These are phyloP conservation scores for Thymelicus acteon DNA, from an alignment of 2,888 invertebrate genomes.

Conservation along the genomic window DNA sequence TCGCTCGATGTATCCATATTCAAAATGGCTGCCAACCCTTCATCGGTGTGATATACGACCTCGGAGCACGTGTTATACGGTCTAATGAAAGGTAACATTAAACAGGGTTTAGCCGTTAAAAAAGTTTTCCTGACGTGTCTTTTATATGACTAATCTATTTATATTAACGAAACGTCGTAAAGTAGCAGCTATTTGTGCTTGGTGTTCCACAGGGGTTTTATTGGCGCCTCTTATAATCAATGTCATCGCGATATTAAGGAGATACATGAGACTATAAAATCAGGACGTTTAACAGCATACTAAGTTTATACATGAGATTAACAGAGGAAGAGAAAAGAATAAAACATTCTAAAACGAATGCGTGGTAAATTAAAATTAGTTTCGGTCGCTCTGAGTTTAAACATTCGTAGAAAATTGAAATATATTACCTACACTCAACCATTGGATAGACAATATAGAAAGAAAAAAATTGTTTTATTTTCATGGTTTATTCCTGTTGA, in stretches of 20 bases:
- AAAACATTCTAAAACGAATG: constrained; percentile 25
- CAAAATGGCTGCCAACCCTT: constrained; percentile 72
- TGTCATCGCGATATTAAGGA: constrained; percentile 28
- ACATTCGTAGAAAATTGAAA: constrained; percentile 1
- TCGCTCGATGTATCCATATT: constrained; percentile 66
- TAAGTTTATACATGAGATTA: constrained; percentile 8
- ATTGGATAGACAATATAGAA: too few species aligned
- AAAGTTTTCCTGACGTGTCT: constrained; percentile 47
- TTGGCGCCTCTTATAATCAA: constrained; percentile 35
- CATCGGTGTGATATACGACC: constrained; percentile 64
- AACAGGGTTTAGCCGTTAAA: constrained; percentile 57
- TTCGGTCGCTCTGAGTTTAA: constrained; percentile 15
- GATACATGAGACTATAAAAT: constrained; percentile 26
- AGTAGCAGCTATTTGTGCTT: constrained; percentile 23
- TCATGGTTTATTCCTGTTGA: too few species aligned
- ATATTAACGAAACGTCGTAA: constrained; percentile 54
- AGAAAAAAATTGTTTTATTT: too few species aligned
- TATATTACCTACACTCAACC: too few species aligned
- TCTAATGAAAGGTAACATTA: constrained; percentile 65
- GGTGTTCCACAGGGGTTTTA: constrained; percentile 36
- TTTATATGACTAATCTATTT: constrained; percentile 53
- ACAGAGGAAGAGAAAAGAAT: constrained; percentile 16
- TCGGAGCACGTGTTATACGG: constrained; percentile 66
- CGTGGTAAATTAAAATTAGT: constrained; percentile 31
- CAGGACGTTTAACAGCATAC: constrained; percentile 7